Evolutionary conservation across 37 sponge, comb jelly and placozoan species (phyloP), one percentile per base, ranked within the genome.

Genomic region (Crambe crambe): DNA sequence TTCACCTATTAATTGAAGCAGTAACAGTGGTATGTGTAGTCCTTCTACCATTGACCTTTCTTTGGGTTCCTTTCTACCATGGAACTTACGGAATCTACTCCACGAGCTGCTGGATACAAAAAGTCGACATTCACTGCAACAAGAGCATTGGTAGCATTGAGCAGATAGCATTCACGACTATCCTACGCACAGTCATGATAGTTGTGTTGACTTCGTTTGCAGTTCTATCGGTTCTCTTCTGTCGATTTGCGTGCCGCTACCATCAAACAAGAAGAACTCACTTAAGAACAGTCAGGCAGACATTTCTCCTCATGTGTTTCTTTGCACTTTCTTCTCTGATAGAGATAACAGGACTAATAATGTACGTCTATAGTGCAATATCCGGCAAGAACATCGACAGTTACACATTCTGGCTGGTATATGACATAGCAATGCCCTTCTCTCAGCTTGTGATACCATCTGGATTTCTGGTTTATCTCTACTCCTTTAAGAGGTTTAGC

Each of bases 21-120:
- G n/a, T n/a, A n/a, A n/a, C n/a, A n/a, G n/a, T n/a, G n/a, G n/a
- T n/a, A n/a, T n/a, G n/a, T n/a, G n/a, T n/a, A n/a, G n/a, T n/a
- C n/a, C 17, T 72, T 3, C 47, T 72, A 20, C 72, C 72, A 42
- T 42, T 72, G 30, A 22, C 5, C 30, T 72, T n/a, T 25, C 26
- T 72, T 2, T 72, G 72, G 72, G 51, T 72, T 5, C 72, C 72
- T n/a, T 42, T 72, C 4, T 23, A 43, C 4, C 43, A 72, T 26
- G 27, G 21, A 20, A 40, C 23, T 12, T 72, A 72, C 37, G 72
- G 72, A 2, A 40, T 72, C 2, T 5, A 9, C 23, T 2, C 2
- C 20, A 42, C 47, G 6, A 22, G 2, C 2, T 72, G 72, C 47
- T 72, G 72, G 72, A 42, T 42, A 23, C 2, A 22, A 3, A 25